Evolutionary conservation across 2,113 vertebrate genomes (phyloP).

Genomic region (Phainopepla nitens): DNA sequence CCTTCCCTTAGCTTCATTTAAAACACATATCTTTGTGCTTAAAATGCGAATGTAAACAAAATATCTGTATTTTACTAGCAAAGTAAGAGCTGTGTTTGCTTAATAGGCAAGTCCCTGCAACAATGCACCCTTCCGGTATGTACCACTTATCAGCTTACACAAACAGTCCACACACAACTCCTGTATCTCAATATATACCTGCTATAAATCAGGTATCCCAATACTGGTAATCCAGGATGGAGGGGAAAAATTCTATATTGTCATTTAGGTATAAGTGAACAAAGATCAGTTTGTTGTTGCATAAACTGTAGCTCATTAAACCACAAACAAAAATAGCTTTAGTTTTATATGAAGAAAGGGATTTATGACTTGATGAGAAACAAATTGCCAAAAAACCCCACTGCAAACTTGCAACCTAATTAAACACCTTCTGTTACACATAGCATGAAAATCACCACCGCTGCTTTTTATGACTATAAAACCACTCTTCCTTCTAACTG

Average conservation of each 20-base stretch:
- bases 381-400: conserved; percentile 26
- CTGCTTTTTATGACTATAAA: conserved; percentile 44
- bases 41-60: background rate
- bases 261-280: background rate
- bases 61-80: background rate
- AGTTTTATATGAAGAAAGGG: conserved; percentile 18
- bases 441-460: conserved; percentile 10
- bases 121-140: rapidly evolving
- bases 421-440: conserved; percentile 54
- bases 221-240: background rate
- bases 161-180: background rate
- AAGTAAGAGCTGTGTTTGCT: background rate
- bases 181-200: background rate
- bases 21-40: background rate
- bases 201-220: background rate
- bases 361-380: conserved; percentile 43
- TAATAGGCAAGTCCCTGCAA: background rate
- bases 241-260: background rate
- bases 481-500: conserved; percentile 39
- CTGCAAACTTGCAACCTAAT: conserved; percentile 48
- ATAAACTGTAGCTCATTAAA: conserved; percentile 21
- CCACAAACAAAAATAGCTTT: background rate
- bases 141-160: background rate
- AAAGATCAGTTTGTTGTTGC: background rate
- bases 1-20: background rate